Evolutionary conservation across 2,113 vertebrate species (phyloP), one percentile per base, ranked within the genome.

Genomic region (Ameiurus melas): DNA sequence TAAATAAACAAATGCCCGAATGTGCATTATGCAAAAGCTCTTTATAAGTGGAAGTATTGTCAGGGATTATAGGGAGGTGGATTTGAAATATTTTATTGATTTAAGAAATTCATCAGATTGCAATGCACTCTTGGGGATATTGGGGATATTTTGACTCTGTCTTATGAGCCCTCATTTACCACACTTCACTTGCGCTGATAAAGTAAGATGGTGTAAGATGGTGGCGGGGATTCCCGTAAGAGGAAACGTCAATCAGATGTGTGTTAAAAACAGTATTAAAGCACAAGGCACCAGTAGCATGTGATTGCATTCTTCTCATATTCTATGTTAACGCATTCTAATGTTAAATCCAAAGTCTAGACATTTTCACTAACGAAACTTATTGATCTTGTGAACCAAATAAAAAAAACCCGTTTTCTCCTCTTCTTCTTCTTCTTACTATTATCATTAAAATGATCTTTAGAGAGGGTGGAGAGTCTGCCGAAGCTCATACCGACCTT

Each of bases 201-300:
- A 64, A 83, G n/a, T 62, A 83, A 51, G 47, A 27, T 83, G 36
- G 81, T 17, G 36, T 83, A n/a, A 64, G 81, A 83, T 60, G 60
- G 81, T 62, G 81, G 58, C 1, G 81, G 81, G 81, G 81, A 83
- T 83, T 83, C 58, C 81, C 81, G 33, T 83, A 43, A 83, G 81
- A 83, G 58, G 81, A 64, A 83, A 83, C 60, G 58, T 80, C 57
- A 83, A 47, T 43, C 60, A 83, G 58, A 27, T 4, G 43, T 16
- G 36, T 25, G 58, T 64, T 83, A 64, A 64, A 83, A 83, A 64
- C 60, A 47, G 81, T 8, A 47, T 62, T 83, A 80, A 55, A 30
- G 75, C 75, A 79, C 77, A 53, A 30, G 27, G 47, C 51, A 27
- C 14, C 27, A 30, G 47, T 3, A 55, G 77, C 77, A 57, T 33